Evolutionary conservation across 2,797 vertebrate species (phyloP), one percentile per base, ranked within the genome.

Genomic region (Erpetoichthys calabaricus): DNA sequence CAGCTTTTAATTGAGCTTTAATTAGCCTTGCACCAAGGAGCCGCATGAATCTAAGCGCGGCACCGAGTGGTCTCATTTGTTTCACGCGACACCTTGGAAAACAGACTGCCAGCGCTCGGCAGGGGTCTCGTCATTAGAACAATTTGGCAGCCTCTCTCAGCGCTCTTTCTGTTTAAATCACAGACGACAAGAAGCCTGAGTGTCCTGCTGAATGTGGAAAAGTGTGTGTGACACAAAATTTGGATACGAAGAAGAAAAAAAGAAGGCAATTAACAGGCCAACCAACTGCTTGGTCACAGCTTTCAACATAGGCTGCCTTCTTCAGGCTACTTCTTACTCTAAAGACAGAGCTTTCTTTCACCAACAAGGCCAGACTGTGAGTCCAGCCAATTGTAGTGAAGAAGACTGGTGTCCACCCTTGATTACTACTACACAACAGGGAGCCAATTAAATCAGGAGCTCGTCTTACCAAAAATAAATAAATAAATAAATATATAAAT

Each of bases 21-120:
- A 56, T 60, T 56, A 60, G 54, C 59, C 54, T 25, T 51, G 8
- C 59, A 60, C 47, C 47, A 56, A 54, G 54, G 51, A 47, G 45
- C 42, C 59, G n/a, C 42, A 56, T 47, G 10, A 25, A 42, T 44
- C 25, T 44, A 42, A 42, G 47, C 42, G 58, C 7, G 54, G 47
- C 25, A 42, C 45, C 44, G 55, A 55, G 10, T 44, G 46, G 45
- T 45, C 43, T 56, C 55, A 60, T 56, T 60, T 55, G 47, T 51
- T 58, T 50, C 58, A 60, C 44, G 47, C 47, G 51, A 60, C 53
- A 60, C 51, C 55, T 56, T 55, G 7, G 56, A 55, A 60, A 55
- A 60, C 59, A 60, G 59, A 45, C 59, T 56, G 59, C 51, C 56
- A 60, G 56, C 47, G 51, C 59, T 25, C 59, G 47, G 45, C 46